A percentile compares a stretch with the other conserved stretches of the same genome.
These are phyloP conservation scores for Leucopternis melanops DNA, from an alignment of 2,113 vertebrate genomes.

Conservation along the genomic window DNA sequence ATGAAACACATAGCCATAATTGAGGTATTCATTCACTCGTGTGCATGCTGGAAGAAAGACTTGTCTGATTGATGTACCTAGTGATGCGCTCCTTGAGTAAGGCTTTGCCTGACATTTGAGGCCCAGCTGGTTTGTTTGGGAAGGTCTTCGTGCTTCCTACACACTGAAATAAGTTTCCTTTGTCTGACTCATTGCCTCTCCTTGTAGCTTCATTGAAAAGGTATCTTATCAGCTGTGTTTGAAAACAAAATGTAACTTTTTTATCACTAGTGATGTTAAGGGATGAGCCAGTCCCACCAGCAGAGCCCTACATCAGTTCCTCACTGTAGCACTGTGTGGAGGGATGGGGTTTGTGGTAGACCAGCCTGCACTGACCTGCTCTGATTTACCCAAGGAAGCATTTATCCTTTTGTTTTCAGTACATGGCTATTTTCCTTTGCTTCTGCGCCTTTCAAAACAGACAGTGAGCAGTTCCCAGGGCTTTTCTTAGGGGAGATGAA, in stretches of 20 bases:
- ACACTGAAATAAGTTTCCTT: background rate
- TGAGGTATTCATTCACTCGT: background rate
- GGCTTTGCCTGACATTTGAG: conserved; percentile 5
- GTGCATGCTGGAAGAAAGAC: background rate
- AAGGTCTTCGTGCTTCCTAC: background rate
- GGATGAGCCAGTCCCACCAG: background rate
- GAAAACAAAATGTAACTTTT: background rate
- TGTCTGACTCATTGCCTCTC: background rate
- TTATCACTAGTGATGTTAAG: background rate
- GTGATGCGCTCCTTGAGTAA: background rate
- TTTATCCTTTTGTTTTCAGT: background rate
- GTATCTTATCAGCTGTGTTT: background rate
- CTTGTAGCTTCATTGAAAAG: background rate
- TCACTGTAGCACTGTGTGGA: background rate
- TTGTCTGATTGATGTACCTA: background rate
- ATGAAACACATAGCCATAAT: background rate
- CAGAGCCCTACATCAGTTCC: background rate
- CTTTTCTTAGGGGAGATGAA: background rate
- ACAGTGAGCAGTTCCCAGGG: background rate
- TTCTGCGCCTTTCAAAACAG: background rate
- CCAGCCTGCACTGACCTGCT: background rate
- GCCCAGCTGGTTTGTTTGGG: background rate
- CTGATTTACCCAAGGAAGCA: background rate
- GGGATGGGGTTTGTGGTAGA: background rate
- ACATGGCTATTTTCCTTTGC: background rate